These are phyloP conservation scores for Arrhamphus sclerolepis DNA, from an alignment of 2,797 vertebrate genomes.

Conservation along the genomic window DNA sequence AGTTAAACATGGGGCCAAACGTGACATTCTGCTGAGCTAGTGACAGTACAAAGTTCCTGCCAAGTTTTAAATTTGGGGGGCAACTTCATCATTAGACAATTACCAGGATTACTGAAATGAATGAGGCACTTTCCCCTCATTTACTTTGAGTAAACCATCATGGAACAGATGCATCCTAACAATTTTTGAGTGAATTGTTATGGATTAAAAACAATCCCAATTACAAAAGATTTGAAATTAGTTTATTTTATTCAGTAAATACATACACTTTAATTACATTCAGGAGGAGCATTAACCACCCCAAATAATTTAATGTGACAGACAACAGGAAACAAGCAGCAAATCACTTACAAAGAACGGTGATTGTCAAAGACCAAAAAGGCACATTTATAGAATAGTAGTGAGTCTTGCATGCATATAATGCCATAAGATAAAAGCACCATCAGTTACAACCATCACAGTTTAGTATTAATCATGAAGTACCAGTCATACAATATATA, in stretches of 20 bases:
- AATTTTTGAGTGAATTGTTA: too few relatives aligned
- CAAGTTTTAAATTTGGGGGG: too few relatives aligned
- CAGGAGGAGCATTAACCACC: conserved; percentile 29
- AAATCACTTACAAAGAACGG: conserved; percentile 9
- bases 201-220: too few relatives aligned
- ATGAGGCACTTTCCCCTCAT: too few relatives aligned
- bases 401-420: conserved; percentile 55
- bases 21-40: too few relatives aligned
- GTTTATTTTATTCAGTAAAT: too few relatives aligned
- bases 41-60: too few relatives aligned
- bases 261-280: conserved; percentile 44
- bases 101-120: too few relatives aligned
- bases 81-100: too few relatives aligned
- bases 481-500: conserved; percentile 43
- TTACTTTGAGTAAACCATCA: too few relatives aligned
- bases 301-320: neutral
- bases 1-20: too few relatives aligned
- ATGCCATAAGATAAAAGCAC: conserved; percentile 49
- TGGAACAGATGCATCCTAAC: too few relatives aligned
- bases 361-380: neutral
- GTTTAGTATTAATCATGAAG: conserved; percentile 55
- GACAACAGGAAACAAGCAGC: neutral
- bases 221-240: conserved; percentile 2
- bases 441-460: conserved; percentile 56
- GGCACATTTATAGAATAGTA: conserved; percentile 21